These are phyloP conservation scores for Myrmecophaga tridactyla DNA, from an alignment of 2,113 vertebrate species.

Conservation along the genomic window DNA sequence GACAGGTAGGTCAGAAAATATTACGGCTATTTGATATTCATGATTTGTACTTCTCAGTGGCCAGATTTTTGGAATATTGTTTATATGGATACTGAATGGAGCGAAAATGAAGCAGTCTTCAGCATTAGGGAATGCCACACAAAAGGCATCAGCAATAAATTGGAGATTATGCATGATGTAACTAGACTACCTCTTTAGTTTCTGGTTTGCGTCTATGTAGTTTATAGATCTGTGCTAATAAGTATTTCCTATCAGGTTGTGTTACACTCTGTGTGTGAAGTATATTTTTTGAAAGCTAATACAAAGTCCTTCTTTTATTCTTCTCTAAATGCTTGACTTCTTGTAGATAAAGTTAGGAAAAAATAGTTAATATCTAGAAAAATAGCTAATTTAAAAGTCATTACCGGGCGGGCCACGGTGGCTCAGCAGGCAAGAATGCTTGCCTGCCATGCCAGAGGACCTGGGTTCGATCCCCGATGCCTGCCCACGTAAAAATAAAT, in stretches of 20 bases:
- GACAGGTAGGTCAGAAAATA: slow-evolving; percentile 88
- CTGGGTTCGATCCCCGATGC: too few species aligned
- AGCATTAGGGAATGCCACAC: background rate
- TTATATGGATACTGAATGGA: background rate
- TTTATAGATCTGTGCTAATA: background rate
- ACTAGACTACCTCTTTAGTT: background rate
- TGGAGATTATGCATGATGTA: background rate
- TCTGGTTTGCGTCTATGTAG: background rate
- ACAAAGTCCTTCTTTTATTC: background rate
- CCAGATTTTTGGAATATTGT: background rate
- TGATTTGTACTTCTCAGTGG: background rate
- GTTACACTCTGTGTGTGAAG: background rate
- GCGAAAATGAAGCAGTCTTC: background rate
- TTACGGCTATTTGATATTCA: background rate
- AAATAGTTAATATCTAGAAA: background rate
- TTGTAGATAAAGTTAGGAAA: slow-evolving; percentile 1
- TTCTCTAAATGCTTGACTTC: background rate
- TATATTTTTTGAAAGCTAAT: background rate
- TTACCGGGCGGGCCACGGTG: too few species aligned
- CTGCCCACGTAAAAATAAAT: too few species aligned
- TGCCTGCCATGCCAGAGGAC: too few species aligned
- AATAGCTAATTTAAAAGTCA: background rate
- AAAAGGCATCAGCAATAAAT: background rate
- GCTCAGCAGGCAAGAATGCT: too few species aligned
- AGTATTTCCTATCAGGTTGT: background rate